Conservation (phyloP, 2,797 vertebrate species). For the Tympanoctomys barrerae region DNA sequence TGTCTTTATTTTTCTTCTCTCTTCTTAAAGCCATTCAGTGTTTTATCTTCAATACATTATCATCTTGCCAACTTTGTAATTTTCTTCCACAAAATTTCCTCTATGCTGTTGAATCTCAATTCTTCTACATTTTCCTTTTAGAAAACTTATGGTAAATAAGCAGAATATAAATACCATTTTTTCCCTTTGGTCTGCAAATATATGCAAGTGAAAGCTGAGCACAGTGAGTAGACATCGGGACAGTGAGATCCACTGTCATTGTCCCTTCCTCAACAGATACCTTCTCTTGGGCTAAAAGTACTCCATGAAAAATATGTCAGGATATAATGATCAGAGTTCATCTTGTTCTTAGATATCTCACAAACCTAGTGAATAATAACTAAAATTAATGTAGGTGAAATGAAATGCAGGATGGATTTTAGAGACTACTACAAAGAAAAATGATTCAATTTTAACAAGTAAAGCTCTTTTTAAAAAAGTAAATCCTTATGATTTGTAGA, state of each 20-base stretch:
- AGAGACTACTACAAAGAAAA: neutral
- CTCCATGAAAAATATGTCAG: neutral
- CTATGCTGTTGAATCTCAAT: neutral
- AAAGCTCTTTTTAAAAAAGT: neutral
- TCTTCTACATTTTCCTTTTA: slow-evolving; percentile 54
- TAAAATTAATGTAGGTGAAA: slow-evolving; percentile 42
- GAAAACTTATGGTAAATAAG: neutral
- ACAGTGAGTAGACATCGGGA: neutral
- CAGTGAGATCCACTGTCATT: neutral
- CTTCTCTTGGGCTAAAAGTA: neutral
- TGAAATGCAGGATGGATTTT: neutral
- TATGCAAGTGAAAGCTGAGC: neutral
- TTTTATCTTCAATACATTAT: slow-evolving; percentile 55
- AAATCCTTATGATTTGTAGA: neutral
- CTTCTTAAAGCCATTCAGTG: neutral
- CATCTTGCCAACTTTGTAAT: slow-evolving; percentile 42
- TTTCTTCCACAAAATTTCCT: slow-evolving; percentile 24
- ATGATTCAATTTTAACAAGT: neutral
- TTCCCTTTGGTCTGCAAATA: neutral
- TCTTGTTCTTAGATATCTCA: neutral
- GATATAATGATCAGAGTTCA: neutral
- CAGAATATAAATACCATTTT: neutral
- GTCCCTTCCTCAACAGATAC: neutral
- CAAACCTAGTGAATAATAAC: neutral
- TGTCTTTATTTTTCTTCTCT: slow-evolving; percentile 34